Conservation (phyloP, 1,140 invertebrate species). For the Heliconius himera region DNA sequence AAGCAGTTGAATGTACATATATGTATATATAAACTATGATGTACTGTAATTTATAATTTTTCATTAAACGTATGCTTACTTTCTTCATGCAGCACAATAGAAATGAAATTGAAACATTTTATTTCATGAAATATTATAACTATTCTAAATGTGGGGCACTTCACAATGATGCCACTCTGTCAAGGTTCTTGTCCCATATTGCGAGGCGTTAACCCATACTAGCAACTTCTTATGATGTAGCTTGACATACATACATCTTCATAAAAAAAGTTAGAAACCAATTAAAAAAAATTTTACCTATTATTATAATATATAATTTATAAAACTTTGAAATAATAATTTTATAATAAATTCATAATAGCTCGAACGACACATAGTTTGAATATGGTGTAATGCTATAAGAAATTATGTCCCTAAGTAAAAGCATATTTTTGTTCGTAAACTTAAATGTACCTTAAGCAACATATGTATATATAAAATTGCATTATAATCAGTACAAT, state of each 20-base stretch:
- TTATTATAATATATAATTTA: neutral
- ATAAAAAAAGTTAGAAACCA: neutral
- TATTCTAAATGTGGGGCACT: conserved; percentile 17
- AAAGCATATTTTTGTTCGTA: too few relatives aligned
- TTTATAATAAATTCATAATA: neutral
- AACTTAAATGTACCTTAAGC: too few relatives aligned
- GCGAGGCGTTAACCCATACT: conserved; percentile 9
- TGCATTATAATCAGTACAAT: too few relatives aligned
- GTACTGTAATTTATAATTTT: neutral
- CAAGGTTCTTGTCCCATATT: conserved; percentile 15
- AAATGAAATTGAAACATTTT: conserved; percentile 11
- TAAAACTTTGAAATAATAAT: neutral
- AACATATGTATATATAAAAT: too few relatives aligned
- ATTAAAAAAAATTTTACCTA: neutral
- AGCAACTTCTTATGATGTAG: conserved; percentile 7
- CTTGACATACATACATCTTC: conserved; percentile 7
- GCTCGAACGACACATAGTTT: too few relatives aligned
- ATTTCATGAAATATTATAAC: conserved; percentile 2
- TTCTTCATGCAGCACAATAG: neutral
- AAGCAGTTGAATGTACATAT: too few relatives aligned
- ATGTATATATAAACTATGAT: too few relatives aligned
- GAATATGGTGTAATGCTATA: too few relatives aligned
- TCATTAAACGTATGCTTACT: neutral
- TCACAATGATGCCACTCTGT: conserved; percentile 19
- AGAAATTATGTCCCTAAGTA: too few relatives aligned